Conservation (phyloP, 2,888 invertebrate genomes). For the Hirtodrosophila cameraria region DNA sequence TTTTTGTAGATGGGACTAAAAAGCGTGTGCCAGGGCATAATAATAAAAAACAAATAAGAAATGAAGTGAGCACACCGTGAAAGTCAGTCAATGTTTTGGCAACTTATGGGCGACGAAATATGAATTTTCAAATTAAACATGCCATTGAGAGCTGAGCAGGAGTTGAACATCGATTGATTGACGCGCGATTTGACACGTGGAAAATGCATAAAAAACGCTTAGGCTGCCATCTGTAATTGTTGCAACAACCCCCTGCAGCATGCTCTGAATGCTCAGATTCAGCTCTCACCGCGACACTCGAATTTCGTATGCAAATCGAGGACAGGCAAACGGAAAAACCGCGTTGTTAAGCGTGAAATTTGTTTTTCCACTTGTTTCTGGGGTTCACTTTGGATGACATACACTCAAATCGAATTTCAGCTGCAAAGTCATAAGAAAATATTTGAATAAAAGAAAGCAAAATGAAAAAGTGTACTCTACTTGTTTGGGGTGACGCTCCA, state of each 20-base stretch:
- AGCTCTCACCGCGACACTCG: slow-evolving; percentile 26
- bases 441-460: slow-evolving; percentile 71
- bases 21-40: slow-evolving; percentile 67
- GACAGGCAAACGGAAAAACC: slow-evolving; percentile 61
- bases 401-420: slow-evolving; percentile 74
- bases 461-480: slow-evolving; percentile 30
- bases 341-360: slow-evolving; percentile 83
- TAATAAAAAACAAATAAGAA: slow-evolving; percentile 70
- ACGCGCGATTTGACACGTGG: slow-evolving; percentile 80
- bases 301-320: slow-evolving; percentile 80
- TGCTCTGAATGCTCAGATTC: slow-evolving; percentile 6
- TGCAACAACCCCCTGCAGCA: slow-evolving; percentile 70
- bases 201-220: slow-evolving; percentile 68
- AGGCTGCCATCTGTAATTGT: slow-evolving; percentile 71
- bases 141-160: slow-evolving; percentile 31
- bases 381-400: slow-evolving; percentile 52
- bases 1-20: slow-evolving; percentile 6
- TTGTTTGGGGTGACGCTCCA: slow-evolving; percentile 22
- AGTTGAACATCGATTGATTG: slow-evolving; percentile 72
- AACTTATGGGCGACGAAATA: slow-evolving; percentile 63
- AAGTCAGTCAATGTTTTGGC: slow-evolving; percentile 50
- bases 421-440: slow-evolving; percentile 72
- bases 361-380: slow-evolving; percentile 71
- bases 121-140: slow-evolving; percentile 71
- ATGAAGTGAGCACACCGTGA: slow-evolving; percentile 39